phyloP scores from a whole-genome alignment of 2,888 invertebrate genomes.

The Biston stratarius region DNA sequence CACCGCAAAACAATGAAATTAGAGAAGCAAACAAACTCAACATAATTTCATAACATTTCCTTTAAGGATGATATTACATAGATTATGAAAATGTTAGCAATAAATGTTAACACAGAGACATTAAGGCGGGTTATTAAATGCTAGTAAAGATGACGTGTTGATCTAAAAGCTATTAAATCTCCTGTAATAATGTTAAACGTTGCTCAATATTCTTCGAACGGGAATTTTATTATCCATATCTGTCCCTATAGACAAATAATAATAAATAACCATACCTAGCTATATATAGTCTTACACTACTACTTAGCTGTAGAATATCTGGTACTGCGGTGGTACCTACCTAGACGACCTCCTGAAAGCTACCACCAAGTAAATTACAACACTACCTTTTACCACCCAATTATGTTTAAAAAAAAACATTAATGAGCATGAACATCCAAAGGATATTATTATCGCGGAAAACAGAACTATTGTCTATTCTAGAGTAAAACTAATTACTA shows the following conservation, averaged over 20 bases:
- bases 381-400: too few species aligned
- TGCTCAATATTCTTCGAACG: not conserved
- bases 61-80: conserved; percentile 31
- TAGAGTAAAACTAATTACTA: not conserved
- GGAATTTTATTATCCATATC: not conserved
- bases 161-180: not conserved
- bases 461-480: not conserved
- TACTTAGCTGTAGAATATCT: too few species aligned
- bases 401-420: not conserved
- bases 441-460: not conserved
- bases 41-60: conserved; percentile 30
- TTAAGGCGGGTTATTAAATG: conserved; percentile 34
- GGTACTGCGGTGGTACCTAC: too few species aligned
- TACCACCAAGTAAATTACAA: too few species aligned
- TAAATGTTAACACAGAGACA: conserved; percentile 42
- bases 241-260: too few species aligned
- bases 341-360: too few species aligned
- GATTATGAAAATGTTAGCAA: conserved; percentile 33
- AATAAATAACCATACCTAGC: too few species aligned
- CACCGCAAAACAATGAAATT: not conserved
- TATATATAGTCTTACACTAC: too few species aligned
- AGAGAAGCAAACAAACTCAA: not conserved
- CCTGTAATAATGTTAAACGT: not conserved
- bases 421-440: not conserved
- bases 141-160: conserved; percentile 22